A percentile compares a stretch with the other conserved stretches of the same genome.
phyloP scores from a whole-genome alignment of 2,797 vertebrate genomes.

The Coregonus sp. region DNA sequence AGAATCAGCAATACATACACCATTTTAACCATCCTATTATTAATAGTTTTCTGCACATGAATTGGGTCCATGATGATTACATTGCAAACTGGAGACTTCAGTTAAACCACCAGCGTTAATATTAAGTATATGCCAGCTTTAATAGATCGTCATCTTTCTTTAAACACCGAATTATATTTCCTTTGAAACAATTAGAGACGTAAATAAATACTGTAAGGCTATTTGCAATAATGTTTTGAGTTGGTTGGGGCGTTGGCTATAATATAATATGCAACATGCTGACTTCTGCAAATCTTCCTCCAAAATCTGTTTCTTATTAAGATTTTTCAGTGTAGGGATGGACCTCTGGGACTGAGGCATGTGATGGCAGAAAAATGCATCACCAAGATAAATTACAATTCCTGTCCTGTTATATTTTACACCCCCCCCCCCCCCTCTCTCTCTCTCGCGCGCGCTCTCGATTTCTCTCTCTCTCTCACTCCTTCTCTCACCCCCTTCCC shows the following conservation, averaged over 20 bases:
- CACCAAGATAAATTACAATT: conserved; percentile 67
- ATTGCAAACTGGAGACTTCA: neutral
- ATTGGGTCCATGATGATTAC: neutral
- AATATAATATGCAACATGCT: conserved; percentile 57
- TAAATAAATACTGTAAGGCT: neutral
- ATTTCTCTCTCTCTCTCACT: conserved; percentile 43
- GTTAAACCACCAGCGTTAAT: neutral
- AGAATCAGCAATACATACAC: neutral
- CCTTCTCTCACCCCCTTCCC: no score
- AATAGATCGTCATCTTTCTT: neutral
- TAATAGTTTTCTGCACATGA: neutral
- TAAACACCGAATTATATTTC: neutral
- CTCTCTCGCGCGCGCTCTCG: neutral
- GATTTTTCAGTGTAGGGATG: conserved; percentile 55
- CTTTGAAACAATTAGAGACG: neutral
- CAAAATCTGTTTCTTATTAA: conserved; percentile 79
- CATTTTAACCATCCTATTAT: neutral
- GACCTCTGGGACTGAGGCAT: conserved; percentile 46
- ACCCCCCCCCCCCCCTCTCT: conserved; percentile 25
- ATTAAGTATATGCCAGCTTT: neutral
- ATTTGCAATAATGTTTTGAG: neutral
- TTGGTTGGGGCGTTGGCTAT: conserved; percentile 71
- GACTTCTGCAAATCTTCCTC: conserved; percentile 57
- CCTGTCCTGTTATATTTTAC: conserved; percentile 53
- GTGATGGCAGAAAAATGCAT: conserved; percentile 45